A percentile compares a stretch with the other conserved stretches of the same genome.
Conservation (phyloP, 2,797 vertebrate species). For the Darevskia nairensis region DNA sequence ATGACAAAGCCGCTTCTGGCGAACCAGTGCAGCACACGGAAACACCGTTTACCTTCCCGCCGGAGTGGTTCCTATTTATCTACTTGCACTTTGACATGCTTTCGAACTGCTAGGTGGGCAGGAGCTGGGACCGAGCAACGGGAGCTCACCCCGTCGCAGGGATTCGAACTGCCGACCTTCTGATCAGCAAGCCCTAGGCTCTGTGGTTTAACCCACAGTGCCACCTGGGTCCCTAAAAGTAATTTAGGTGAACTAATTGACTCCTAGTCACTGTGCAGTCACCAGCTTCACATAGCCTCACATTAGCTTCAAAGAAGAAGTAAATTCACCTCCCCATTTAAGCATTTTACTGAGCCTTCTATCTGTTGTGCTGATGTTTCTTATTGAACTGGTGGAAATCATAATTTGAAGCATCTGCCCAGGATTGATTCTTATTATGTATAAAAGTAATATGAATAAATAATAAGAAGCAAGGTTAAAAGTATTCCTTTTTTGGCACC, state of each 20-base stretch:
- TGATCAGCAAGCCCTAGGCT: too few relatives aligned
- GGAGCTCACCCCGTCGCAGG: too few relatives aligned
- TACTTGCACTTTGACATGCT: too few relatives aligned
- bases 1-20: too few relatives aligned
- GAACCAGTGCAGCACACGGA: too few relatives aligned
- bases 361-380: not conserved
- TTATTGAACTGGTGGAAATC: not conserved
- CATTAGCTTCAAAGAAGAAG: not conserved
- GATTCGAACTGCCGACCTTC: too few relatives aligned
- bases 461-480: not conserved
- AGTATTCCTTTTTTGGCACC: not conserved
- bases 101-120: too few relatives aligned
- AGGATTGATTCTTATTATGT: not conserved
- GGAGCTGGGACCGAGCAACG: too few relatives aligned
- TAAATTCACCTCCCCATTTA: not conserved
- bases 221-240: not conserved
- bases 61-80: too few relatives aligned
- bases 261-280: not conserved
- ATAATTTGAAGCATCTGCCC: not conserved
- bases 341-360: not conserved
- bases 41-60: too few relatives aligned
- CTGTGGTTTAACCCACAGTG: too few relatives aligned
- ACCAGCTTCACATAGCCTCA: not conserved
- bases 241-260: not conserved
- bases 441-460: slow-evolving; percentile 9